A percentile compares a stretch with the other conserved stretches of the same genome.
Conservation (phyloP, 2,797 vertebrate species). For the Steatocranus sp. region DNA sequence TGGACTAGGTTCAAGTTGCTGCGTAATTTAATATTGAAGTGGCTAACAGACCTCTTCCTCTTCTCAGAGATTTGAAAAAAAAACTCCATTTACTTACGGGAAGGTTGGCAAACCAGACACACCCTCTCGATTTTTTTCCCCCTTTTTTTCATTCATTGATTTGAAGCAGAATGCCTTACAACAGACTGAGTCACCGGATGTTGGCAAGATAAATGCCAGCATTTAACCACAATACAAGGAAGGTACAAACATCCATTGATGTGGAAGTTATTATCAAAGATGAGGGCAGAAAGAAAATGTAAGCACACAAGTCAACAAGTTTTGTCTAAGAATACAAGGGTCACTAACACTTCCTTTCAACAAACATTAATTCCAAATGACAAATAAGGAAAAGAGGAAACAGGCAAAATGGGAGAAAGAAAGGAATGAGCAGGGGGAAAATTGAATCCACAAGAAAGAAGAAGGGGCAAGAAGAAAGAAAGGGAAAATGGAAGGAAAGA, state of each 20-base stretch:
- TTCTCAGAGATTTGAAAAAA: background rate
- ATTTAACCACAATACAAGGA: background rate
- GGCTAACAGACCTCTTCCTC: slow-evolving; percentile 37
- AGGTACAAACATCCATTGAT: background rate
- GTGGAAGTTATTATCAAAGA: background rate
- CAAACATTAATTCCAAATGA: background rate
- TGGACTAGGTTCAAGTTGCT: slow-evolving; percentile 39
- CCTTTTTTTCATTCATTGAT: background rate
- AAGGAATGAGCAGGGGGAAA: background rate
- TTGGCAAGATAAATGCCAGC: background rate
- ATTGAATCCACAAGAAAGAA: background rate
- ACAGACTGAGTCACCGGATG: slow-evolving; percentile 12
- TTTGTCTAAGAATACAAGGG: background rate
- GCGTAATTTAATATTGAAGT: slow-evolving; percentile 34
- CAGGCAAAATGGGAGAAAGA: background rate
- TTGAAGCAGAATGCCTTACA: background rate
- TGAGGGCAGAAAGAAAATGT: background rate
- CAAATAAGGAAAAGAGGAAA: background rate
- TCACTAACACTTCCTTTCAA: background rate
- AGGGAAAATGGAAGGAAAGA: background rate
- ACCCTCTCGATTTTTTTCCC: background rate
- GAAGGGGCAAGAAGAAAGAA: background rate
- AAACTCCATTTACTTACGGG: slow-evolving; percentile 15
- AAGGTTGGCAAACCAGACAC: slow-evolving; percentile 11
- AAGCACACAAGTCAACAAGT: background rate